Evolutionary conservation across 2,113 vertebrate species (phyloP).

Genomic region (Sorex araneus): DNA sequence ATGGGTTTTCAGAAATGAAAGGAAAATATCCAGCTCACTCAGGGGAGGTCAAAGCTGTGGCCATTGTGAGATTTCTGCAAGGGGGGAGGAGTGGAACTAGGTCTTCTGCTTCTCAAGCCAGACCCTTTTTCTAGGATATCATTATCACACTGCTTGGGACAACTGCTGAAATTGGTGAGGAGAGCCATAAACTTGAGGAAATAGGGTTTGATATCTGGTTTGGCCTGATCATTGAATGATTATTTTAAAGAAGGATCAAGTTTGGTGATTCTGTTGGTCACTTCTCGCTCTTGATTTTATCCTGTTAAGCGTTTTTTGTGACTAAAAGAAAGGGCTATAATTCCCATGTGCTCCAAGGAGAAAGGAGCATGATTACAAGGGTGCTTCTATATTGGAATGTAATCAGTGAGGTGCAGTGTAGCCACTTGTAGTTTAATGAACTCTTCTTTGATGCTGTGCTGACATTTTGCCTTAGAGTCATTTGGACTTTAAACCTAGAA

Average conservation of each 20-base stretch:
- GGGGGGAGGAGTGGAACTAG: background rate
- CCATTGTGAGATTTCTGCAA: background rate
- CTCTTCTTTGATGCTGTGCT: background rate
- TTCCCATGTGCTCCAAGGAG: background rate
- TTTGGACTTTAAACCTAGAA: background rate
- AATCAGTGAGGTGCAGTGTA: background rate
- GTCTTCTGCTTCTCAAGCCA: no score
- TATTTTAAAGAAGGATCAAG: conserved; percentile 25
- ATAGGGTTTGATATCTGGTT: background rate
- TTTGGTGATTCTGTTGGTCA: background rate
- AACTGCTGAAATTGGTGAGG: background rate
- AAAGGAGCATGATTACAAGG: background rate
- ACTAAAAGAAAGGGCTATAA: background rate
- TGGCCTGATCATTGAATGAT: background rate
- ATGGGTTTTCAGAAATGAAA: background rate
- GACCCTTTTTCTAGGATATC: background rate
- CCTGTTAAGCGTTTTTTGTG: conserved; percentile 16
- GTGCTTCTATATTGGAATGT: conserved; percentile 1
- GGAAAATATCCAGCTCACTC: background rate
- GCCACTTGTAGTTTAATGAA: background rate
- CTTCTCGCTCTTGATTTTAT: conserved; percentile 9
- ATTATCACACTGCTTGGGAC: background rate
- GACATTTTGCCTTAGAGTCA: background rate
- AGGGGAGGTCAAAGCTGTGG: background rate
- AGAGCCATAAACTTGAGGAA: background rate